Evolutionary conservation across 2,888 invertebrate genomes (phyloP), one percentile per base, ranked within the genome.

Genomic region (Aphrophora alni): DNA sequence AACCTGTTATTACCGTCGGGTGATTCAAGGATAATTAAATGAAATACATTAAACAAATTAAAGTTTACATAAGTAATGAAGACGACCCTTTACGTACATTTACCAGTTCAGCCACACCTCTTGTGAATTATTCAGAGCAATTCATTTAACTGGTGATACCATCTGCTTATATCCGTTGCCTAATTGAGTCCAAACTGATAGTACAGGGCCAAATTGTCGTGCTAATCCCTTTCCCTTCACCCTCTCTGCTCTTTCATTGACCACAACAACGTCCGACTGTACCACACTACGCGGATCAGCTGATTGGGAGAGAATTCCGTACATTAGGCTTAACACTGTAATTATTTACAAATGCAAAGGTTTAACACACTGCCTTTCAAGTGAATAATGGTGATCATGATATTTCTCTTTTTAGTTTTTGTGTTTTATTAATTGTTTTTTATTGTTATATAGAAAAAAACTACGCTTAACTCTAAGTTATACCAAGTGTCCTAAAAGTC

Each of bases 41-140:
- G 59, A 59, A 21, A 59, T 59, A 59, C 59, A 59, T 59, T 59
- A 59, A 59, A 59, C 59, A 59, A 59, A 59, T 59, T 59, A 59
- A 59, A 59, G 21, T n/a, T 7, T 59, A 59, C 59, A 59, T 59
- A 59, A 59, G 59, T 59, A 59, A 59, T 59, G 59, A 59, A 21
- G 59, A 59, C 1, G 4, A 21, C 21, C n/a, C n/a, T n/a, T n/a
- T 59, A 59, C 12, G 21, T 59, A 59, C 59, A 59, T 59, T 59
- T 59, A 10, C 59, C 59, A 21, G 59, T 3, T 4, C 1, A 21
- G 59, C 59, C 59, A 59, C 59, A 59, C 59, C 59, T 59, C 59
- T 59, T 59, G 59, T 59, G 59, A 59, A 59, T 59, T 7, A 59
- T 59, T 59, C 59, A 59, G 59, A 0, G 59, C 59, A 59, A 59